Base-by-base conservation (phyloP, 2,888 invertebrate species). In the Nemotelus nigrinus region DNA sequence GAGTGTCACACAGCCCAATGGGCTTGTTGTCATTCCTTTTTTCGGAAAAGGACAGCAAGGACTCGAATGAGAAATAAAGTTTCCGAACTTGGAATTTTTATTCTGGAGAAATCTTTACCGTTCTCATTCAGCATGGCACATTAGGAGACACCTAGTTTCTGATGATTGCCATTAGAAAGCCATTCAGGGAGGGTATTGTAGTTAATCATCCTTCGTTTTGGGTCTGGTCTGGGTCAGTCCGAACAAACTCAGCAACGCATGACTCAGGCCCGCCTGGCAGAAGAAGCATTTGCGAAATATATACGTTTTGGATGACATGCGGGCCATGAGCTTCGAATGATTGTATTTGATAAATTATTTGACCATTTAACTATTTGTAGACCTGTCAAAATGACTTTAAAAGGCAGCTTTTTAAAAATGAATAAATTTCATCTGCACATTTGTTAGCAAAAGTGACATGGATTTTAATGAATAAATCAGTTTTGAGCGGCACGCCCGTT, bases 191-290 rank as follows among this genome's bases (percentile, higher is more conserved):
- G 65, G 47, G n/a, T 47, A n/a, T 47, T 39, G n/a, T 3, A 43
- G 65, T 47, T 65, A 65, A 65, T 65, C 47, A 65, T 65, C n/a
- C n/a, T 44, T 25, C 65, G n/a, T 65, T 63, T 63, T 55, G 55
- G 57, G 53, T 71, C 44, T 44, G 43, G 6, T 55, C 57, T 2
- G 7, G 55, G 41, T 39, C 44, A 2, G 44, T 55, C n/a, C 47
- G 25, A 25, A 25, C 25, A 25, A 25, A 25, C 25, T 25, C 25
- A 25, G 25, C 25, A 25, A 25, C 25, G 25, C 25, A 25, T 25
- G 25, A 25, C 25, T 25, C 25, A 25, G 25, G 25, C 25, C 25
- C 25, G 25, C 25, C 25, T 25, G 25, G 25, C 25, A 25, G 25
- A 25, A 25, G 25, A 25, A 25, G 25, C 25, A 25, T 44, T 1